Percentiles rank a stretch among this genome's conserved stretches.
phyloP scores from a whole-genome alignment of 2,113 vertebrate species.

The Okapia johnstoni region DNA sequence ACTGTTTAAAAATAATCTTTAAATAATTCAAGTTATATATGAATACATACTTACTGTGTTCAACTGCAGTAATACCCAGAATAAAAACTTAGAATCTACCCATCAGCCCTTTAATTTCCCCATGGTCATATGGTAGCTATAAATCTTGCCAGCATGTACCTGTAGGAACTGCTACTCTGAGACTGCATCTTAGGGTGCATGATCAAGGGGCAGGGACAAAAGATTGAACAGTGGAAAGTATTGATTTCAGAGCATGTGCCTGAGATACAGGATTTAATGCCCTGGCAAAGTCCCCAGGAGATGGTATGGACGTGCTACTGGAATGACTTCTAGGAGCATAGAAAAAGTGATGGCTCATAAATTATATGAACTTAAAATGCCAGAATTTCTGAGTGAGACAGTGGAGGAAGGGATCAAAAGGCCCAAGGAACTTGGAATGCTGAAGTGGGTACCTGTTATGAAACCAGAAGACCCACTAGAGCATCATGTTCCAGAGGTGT shows the following conservation, averaged over 20 bases:
- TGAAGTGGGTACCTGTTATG: background rate
- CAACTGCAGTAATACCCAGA: background rate
- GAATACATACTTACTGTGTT: background rate
- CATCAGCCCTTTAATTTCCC: background rate
- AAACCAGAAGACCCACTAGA: background rate
- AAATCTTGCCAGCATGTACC: background rate
- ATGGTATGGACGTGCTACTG: background rate
- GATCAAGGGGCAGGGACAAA: background rate
- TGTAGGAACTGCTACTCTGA: background rate
- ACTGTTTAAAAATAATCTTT: background rate
- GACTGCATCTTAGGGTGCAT: background rate
- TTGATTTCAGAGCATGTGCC: background rate
- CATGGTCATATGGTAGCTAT: background rate
- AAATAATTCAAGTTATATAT: background rate
- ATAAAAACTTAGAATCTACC: background rate
- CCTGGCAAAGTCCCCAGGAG: background rate
- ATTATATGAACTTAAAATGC: background rate
- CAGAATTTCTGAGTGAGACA: background rate
- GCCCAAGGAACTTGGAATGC: background rate
- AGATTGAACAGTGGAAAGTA: background rate
- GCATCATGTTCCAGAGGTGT: background rate
- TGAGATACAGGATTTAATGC: background rate
- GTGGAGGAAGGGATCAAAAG: background rate
- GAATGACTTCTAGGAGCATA: background rate
- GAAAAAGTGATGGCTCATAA: background rate